Conservation (phyloP, 2,797 vertebrate genomes). For the Sebastes vulpes region DNA sequence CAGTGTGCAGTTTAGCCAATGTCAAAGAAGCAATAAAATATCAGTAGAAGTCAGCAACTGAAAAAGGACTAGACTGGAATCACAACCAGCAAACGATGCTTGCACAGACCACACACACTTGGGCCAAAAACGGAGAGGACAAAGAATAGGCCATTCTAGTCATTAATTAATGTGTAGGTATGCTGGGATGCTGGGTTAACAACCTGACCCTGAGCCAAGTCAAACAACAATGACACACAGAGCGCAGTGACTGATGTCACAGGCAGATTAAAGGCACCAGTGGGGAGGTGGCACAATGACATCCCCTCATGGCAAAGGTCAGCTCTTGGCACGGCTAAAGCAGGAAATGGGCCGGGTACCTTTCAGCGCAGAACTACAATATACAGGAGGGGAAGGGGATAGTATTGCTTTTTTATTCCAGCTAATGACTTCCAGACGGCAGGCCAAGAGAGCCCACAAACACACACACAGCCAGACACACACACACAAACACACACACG, state of each 20-base stretch:
- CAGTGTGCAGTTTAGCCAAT: background rate
- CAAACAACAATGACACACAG: conserved; percentile 51
- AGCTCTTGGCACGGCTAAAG: conserved; percentile 35
- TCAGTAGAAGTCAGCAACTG: background rate
- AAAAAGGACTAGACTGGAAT: conserved; percentile 3
- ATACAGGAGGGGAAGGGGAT: conserved; percentile 40
- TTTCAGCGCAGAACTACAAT: conserved; percentile 34
- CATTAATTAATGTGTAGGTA: conserved; percentile 42
- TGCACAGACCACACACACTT: background rate
- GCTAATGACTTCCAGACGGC: conserved; percentile 72
- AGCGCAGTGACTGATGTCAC: conserved; percentile 45
- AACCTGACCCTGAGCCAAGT: conserved; percentile 39
- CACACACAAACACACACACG: conserved; percentile 28
- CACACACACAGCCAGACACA: conserved; percentile 14
- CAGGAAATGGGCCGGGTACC: conserved; percentile 37
- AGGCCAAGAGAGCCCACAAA: conserved; percentile 22
- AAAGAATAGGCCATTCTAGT: conserved; percentile 15
- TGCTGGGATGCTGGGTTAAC: conserved; percentile 39
- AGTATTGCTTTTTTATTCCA: conserved; percentile 55
- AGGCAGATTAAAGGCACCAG: conserved; percentile 42
- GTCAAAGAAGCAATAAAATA: conserved; percentile 15
- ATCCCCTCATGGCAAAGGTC: conserved; percentile 64
- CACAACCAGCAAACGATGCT: background rate
- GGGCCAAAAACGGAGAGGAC: background rate
- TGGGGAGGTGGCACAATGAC: conserved; percentile 48